Evolutionary conservation across 2,888 invertebrate species (phyloP), one percentile per base, ranked within the genome.

Genomic region (Pyrrhosoma nymphula): DNA sequence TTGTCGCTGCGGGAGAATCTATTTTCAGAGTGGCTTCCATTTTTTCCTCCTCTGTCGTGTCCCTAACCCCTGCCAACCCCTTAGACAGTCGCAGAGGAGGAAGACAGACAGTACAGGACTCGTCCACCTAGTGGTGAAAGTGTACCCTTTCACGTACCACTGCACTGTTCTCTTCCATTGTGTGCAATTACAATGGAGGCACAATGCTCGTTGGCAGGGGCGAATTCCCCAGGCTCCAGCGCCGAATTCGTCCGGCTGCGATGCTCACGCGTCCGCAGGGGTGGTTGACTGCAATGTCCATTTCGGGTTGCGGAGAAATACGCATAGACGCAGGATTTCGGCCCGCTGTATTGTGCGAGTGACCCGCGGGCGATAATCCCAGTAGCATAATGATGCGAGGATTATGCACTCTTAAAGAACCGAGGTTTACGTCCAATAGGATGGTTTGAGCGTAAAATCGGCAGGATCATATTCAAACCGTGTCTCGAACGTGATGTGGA

Each of bases 11-110:
- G 89, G 89, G 91, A 75, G 93, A 69, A 69, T 93, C 93, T 93
- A 93, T 93, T 93, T 93, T 47, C 93, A 93, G 93, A 93, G 75
- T n/a, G 47, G 69, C 93, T 47, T 47, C 93, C 89, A n/a, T 69
- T 91, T 47, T 23, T 35, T n/a, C 55, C 23, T 55, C 55, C 89
- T 55, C 89, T 55, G 8, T 26, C 89, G 47, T 55, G 39, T 47
- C 88, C 20, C 88, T 39, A 35, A 35, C 23, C 20, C 89, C 55
- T 47, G 47, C 55, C 39, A 55, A 6, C 89, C 55, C 47, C 55
- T 60, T 20, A 16, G 60, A 26, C 10, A 12, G 4, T 35, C 35
- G 47, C 10, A 20, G 47, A 12, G 26, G 18, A 69, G 69, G 69
- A 35, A 35, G 82, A 35, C 35, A 4, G 82, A 12, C 69, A n/a